Evolutionary conservation across 2,797 vertebrate genomes (phyloP).

Genomic region (Pristis pectinata): DNA sequence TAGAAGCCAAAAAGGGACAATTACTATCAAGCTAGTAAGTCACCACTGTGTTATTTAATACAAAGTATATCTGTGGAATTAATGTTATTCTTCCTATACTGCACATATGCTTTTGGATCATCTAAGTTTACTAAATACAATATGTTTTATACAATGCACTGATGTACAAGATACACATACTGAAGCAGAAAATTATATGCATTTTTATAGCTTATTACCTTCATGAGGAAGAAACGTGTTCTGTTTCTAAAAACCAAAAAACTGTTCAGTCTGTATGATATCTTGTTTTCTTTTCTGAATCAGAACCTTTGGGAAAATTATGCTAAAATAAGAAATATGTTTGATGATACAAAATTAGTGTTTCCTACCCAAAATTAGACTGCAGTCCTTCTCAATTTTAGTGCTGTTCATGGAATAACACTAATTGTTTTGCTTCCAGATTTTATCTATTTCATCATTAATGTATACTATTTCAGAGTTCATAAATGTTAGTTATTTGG

Average conservation of each 20-base stretch:
- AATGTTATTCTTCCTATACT: neutral
- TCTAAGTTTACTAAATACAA: neutral
- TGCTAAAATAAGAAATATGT: neutral
- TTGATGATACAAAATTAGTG: neutral
- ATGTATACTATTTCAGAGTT: neutral
- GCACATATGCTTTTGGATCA: neutral
- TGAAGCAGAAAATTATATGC: neutral
- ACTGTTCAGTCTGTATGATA: neutral
- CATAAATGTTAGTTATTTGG: neutral
- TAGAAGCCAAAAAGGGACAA: neutral
- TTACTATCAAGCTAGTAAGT: neutral
- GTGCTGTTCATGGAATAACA: neutral
- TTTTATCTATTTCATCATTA: neutral
- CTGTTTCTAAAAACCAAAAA: neutral
- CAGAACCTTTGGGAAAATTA: neutral
- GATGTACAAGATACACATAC: neutral
- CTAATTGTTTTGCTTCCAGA: neutral
- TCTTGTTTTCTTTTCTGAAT: neutral
- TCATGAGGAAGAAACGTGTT: neutral
- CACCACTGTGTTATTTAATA: neutral
- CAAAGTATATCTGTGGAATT: neutral
- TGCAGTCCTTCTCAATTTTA: neutral
- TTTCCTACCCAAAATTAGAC: neutral
- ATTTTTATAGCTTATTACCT: neutral
- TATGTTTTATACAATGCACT: neutral